Conservation (phyloP, 2,113 vertebrate species). For the Malurus alboscapulatus region DNA sequence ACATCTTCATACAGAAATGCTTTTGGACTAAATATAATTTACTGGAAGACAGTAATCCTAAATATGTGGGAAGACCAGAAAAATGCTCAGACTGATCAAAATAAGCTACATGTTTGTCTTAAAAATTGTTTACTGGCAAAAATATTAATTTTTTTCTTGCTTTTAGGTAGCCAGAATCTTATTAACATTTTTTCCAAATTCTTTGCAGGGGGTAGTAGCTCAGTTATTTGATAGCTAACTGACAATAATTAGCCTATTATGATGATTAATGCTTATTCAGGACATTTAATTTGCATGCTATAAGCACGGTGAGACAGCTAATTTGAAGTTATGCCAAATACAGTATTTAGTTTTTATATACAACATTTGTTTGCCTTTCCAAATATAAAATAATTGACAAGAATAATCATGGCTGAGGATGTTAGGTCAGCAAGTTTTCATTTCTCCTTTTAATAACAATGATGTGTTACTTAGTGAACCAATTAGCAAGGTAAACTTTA, state of each 20-base stretch:
- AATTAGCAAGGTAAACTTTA: slow-evolving; percentile 66
- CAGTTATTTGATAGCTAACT: slow-evolving; percentile 47
- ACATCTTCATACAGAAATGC: not conserved
- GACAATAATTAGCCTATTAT: slow-evolving; percentile 67
- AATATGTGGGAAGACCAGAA: slow-evolving; percentile 40
- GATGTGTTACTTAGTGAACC: slow-evolving; percentile 58
- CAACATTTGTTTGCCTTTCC: slow-evolving; percentile 74
- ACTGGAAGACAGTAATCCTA: slow-evolving; percentile 31
- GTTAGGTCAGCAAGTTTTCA: slow-evolving; percentile 49
- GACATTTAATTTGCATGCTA: slow-evolving; percentile 61
- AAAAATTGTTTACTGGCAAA: not conserved
- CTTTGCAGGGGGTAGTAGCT: not conserved
- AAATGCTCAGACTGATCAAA: slow-evolving; percentile 29
- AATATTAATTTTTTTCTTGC: not conserved
- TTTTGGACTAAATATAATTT: slow-evolving; percentile 58
- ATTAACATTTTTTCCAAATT: not conserved
- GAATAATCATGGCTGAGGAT: slow-evolving; percentile 74
- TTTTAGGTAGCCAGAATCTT: not conserved
- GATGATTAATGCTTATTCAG: slow-evolving; percentile 69
- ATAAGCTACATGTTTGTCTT: not conserved
- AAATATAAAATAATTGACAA: slow-evolving; percentile 79
- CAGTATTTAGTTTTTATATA: slow-evolving; percentile 69
- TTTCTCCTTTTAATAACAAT: slow-evolving; percentile 42
- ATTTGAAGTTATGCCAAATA: slow-evolving; percentile 67
- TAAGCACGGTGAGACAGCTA: slow-evolving; percentile 38